Evolutionary conservation across 2,113 vertebrate species (phyloP).

Genomic region (Mionectes macconnelli): DNA sequence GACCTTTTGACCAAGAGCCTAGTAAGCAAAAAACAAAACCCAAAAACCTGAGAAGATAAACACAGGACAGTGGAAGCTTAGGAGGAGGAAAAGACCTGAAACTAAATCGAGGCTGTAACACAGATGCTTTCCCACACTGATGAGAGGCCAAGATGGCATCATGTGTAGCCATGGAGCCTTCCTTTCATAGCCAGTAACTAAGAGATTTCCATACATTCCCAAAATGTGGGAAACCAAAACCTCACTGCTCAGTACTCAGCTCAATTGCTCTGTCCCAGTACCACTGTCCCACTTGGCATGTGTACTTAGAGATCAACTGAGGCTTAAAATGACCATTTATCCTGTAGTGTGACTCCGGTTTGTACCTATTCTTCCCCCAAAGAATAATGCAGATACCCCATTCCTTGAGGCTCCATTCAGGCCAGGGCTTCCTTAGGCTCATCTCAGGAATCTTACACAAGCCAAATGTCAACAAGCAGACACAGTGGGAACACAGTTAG

Average conservation of each 20-base stretch:
- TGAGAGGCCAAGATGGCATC: background rate
- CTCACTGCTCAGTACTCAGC: background rate
- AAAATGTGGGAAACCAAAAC: background rate
- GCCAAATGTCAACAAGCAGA: background rate
- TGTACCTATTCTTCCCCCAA: background rate
- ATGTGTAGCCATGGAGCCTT: background rate
- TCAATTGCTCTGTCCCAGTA: background rate
- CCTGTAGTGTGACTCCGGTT: background rate
- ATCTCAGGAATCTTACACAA: background rate
- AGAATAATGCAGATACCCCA: background rate
- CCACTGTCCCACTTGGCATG: background rate
- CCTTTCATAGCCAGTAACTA: background rate
- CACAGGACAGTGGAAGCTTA: background rate
- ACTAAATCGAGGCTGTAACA: background rate
- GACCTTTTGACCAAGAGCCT: slow-evolving; percentile 82
- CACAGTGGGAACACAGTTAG: background rate
- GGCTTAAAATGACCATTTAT: background rate
- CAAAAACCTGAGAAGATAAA: background rate
- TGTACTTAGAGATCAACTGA: background rate
- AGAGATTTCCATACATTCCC: background rate
- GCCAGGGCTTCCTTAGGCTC: background rate
- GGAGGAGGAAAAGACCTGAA: background rate
- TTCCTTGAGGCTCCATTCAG: background rate
- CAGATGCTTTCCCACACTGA: background rate
- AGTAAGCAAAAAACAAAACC: background rate